phyloP scores from a whole-genome alignment of 2,888 invertebrate genomes.

The Folsomia manolachei region DNA sequence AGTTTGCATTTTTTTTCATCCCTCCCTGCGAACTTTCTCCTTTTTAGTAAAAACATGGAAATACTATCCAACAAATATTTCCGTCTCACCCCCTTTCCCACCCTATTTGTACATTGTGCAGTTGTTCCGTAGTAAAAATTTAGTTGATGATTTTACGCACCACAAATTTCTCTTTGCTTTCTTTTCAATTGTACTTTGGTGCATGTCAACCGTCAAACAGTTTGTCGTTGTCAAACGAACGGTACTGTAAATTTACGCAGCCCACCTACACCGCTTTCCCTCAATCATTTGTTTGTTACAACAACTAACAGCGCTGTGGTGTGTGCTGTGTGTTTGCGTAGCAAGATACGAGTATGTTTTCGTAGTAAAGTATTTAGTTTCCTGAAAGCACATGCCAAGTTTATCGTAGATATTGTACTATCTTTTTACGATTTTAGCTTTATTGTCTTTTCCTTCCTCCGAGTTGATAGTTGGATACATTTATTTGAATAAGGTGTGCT shows the following conservation, averaged over 20 bases:
- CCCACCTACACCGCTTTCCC: not conserved
- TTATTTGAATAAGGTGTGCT: too few relatives aligned
- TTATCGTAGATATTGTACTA: conserved; percentile 12
- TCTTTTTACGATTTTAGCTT: conserved; percentile 20
- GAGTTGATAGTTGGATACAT: too few relatives aligned
- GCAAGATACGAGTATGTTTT: not conserved
- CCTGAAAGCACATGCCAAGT: not conserved
- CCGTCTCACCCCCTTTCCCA: not conserved
- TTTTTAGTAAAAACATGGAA: not conserved
- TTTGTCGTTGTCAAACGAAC: too few relatives aligned
- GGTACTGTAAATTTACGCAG: not conserved
- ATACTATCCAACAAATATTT: not conserved
- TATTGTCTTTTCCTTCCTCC: not conserved
- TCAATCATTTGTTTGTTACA: too few relatives aligned
- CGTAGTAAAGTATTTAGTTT: too few relatives aligned
- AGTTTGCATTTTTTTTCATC: not conserved
- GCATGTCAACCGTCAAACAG: too few relatives aligned
- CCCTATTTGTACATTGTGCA: too few relatives aligned
- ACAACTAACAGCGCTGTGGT: too few relatives aligned
- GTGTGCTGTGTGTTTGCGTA: not conserved
- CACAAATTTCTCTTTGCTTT: not conserved
- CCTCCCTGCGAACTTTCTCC: too few relatives aligned
- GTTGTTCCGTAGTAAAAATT: too few relatives aligned
- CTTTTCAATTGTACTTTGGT: too few relatives aligned
- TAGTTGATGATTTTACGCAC: not conserved